Percentiles rank a stretch among this genome's conserved stretches.
phyloP scores from a whole-genome alignment of 2,888 invertebrate genomes.

The Plagodis pulveraria region DNA sequence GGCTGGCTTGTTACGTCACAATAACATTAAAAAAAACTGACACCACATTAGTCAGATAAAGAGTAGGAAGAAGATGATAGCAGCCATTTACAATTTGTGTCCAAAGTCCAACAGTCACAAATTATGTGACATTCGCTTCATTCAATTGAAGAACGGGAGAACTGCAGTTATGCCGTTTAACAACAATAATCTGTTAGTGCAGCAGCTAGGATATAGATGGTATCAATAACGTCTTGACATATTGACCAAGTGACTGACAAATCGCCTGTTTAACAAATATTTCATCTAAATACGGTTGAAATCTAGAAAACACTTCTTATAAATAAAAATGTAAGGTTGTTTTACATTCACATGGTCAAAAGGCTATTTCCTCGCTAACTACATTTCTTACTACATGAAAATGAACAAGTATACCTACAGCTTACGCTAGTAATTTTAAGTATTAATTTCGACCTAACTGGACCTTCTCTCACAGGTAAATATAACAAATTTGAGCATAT shows the following conservation, averaged over 20 bases:
- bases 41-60: neutral
- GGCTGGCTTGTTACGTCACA: too few relatives aligned
- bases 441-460: too few relatives aligned
- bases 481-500: too few relatives aligned
- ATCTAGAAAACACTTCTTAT: too few relatives aligned
- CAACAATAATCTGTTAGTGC: constrained; percentile 18
- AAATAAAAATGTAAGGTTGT: too few relatives aligned
- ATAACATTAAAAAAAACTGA: too few relatives aligned
- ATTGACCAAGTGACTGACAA: constrained; percentile 10
- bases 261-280: constrained; percentile 6
- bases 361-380: too few relatives aligned
- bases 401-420: too few relatives aligned
- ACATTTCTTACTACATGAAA: too few relatives aligned
- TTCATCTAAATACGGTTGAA: constrained; percentile 5
- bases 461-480: too few relatives aligned
- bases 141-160: constrained; percentile 23
- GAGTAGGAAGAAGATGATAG: constrained; percentile 9
- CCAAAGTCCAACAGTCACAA: constrained; percentile 21
- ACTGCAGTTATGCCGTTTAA: constrained; percentile 23
- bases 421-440: too few relatives aligned
- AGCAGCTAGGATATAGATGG: constrained; percentile 15
- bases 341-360: too few relatives aligned
- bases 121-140: neutral
- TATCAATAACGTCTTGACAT: constrained; percentile 18
- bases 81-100: constrained; percentile 3